phyloP scores from a whole-genome alignment of 2,888 invertebrate genomes.

The Platypus cylindrus region DNA sequence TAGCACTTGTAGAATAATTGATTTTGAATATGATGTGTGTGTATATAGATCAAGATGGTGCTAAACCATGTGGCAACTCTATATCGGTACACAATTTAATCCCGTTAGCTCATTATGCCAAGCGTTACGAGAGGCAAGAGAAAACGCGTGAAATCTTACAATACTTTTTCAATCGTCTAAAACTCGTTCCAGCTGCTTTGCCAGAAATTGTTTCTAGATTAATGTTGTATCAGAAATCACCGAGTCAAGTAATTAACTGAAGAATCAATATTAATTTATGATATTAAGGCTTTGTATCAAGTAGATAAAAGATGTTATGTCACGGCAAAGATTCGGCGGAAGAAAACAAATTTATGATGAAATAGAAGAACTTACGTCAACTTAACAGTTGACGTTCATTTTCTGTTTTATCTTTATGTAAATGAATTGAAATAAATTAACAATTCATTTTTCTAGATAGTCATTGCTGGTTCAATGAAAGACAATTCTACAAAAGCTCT shows the following conservation, averaged over 20 bases:
- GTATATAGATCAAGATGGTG: constrained; percentile 94
- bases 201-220: constrained; percentile 67
- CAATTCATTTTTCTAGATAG: constrained; percentile 49
- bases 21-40: too few species aligned
- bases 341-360: too few species aligned
- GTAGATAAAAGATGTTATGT: too few species aligned
- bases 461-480: constrained; percentile 50
- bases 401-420: too few species aligned
- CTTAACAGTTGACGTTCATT: too few species aligned
- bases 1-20: too few species aligned
- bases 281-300: too few species aligned
- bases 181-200: constrained; percentile 51
- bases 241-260: constrained; percentile 75
- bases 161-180: constrained; percentile 48
- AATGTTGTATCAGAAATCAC: constrained; percentile 53
- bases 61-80: constrained; percentile 88
- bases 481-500: constrained; percentile 55
- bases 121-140: constrained; percentile 42
- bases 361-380: too few species aligned
- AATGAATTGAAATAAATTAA: too few species aligned
- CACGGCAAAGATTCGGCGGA: too few species aligned
- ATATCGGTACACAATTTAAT: constrained; percentile 72
- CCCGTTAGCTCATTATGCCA: constrained; percentile 57
- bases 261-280: too few species aligned
- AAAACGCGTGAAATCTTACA: constrained; percentile 48